Percentiles rank a stretch among this genome's conserved stretches.
These are phyloP conservation scores for Neomonachus schauinslandi DNA, from an alignment of 2,113 vertebrate genomes.

Conservation along the genomic window DNA sequence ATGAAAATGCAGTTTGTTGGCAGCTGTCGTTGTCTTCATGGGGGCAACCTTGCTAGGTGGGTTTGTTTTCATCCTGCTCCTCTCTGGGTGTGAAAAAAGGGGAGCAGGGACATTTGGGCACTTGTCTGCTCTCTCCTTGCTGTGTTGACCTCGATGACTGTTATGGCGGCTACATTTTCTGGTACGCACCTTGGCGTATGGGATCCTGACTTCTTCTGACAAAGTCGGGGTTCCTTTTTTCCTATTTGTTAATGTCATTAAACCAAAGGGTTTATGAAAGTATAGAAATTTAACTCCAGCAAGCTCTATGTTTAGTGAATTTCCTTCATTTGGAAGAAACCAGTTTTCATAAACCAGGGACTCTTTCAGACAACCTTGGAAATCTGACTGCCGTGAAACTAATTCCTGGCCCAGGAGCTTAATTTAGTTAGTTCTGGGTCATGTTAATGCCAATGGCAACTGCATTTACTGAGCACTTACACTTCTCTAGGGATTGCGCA, in stretches of 20 bases:
- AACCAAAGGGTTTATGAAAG: neutral
- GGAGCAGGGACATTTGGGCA: neutral
- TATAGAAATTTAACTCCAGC: neutral
- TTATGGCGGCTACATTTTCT: neutral
- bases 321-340: slow-evolving; percentile 12
- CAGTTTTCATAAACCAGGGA: neutral
- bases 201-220: neutral
- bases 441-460: neutral
- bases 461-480: neutral
- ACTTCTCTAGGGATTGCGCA: neutral
- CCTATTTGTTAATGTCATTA: neutral
- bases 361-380: neutral
- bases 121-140: neutral
- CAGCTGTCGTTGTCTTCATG: neutral
- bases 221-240: neutral
- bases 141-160: neutral
- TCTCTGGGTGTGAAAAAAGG: neutral
- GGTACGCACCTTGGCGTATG: neutral
- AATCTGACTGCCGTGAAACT: neutral
- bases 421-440: neutral
- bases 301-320: neutral
- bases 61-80: neutral
- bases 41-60: neutral
- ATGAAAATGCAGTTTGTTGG: neutral
- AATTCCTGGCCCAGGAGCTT: neutral